Conservation (phyloP, 2,797 vertebrate genomes). For the Poliocrania exsul region DNA sequence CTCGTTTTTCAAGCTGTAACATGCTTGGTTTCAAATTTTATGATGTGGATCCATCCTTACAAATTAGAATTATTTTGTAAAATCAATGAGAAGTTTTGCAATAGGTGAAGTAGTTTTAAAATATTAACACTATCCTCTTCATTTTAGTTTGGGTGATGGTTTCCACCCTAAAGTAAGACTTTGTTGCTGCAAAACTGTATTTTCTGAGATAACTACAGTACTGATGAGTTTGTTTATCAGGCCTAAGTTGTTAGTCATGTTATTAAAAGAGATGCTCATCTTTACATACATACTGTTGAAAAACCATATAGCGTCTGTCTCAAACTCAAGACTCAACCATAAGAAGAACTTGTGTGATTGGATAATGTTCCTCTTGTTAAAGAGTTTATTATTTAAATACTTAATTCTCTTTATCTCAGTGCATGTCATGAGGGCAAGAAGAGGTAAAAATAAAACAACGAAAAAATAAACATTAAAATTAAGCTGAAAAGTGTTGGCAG, state of each 20-base stretch:
- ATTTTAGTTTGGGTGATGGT: background rate
- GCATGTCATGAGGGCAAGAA: background rate
- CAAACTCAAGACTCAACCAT: background rate
- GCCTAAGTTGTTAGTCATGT: background rate
- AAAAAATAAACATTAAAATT: background rate
- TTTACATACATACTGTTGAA: background rate
- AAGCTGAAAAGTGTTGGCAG: background rate
- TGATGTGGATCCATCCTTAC: background rate
- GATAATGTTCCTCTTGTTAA: background rate
- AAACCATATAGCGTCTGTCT: background rate
- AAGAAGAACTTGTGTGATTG: background rate
- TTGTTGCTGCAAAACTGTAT: background rate
- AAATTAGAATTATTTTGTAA: conserved; percentile 2
- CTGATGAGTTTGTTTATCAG: background rate
- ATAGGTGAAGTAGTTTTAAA: background rate
- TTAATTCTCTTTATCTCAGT: background rate
- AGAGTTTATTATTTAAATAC: background rate
- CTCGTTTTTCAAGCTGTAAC: conserved; percentile 19
- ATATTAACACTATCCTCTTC: background rate
- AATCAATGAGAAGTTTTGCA: background rate
- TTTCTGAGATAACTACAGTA: background rate
- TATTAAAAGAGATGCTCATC: background rate
- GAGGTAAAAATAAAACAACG: background rate
- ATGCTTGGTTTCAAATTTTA: conserved; percentile 29
- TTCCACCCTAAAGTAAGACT: background rate